phyloP scores from a whole-genome alignment of 2,797 vertebrate genomes.

The Eutrigla gurnardus region DNA sequence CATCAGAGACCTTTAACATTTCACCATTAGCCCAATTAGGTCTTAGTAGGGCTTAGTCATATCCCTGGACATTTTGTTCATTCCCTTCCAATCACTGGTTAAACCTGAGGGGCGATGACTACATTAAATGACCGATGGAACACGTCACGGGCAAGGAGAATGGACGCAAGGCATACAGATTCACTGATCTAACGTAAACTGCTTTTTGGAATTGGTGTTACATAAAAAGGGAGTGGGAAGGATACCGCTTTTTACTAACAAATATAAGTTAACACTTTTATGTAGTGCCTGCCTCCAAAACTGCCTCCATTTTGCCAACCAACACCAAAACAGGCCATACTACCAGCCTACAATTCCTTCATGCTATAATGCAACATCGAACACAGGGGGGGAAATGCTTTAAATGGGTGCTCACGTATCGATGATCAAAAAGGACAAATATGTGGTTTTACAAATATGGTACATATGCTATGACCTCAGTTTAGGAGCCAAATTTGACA shows the following conservation, averaged over 20 bases:
- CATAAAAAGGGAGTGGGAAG: slow-evolving; percentile 32
- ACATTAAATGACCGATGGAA: slow-evolving; percentile 25
- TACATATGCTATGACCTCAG: slow-evolving; percentile 58
- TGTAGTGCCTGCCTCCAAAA: slow-evolving; percentile 36
- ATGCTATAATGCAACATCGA: slow-evolving; percentile 66
- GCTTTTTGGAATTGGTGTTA: slow-evolving; percentile 30
- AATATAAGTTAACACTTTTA: slow-evolving; percentile 24
- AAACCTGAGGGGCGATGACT: slow-evolving; percentile 47
- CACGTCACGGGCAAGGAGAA: slow-evolving; percentile 12
- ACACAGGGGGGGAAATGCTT: slow-evolving; percentile 60
- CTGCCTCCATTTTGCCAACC: slow-evolving; percentile 35
- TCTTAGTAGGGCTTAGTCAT: slow-evolving; percentile 58
- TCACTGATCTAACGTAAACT: slow-evolving; percentile 4
- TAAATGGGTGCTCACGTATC: slow-evolving; percentile 41
- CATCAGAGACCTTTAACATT: slow-evolving; percentile 67
- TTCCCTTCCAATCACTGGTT: slow-evolving; percentile 36
- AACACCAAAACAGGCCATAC: slow-evolving; percentile 51
- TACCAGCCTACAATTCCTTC: slow-evolving; percentile 57
- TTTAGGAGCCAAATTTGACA: slow-evolving; percentile 53
- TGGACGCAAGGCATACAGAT: slow-evolving; percentile 16
- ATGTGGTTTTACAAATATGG: slow-evolving; percentile 60
- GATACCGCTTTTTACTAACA: background rate
- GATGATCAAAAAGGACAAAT: slow-evolving; percentile 48
- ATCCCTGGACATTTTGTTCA: slow-evolving; percentile 56
- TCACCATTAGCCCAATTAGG: slow-evolving; percentile 58